Percentiles rank a stretch among this genome's conserved stretches.
phyloP scores from a whole-genome alignment of 2,113 vertebrate genomes.

The Gymnobelideus leadbeateri region DNA sequence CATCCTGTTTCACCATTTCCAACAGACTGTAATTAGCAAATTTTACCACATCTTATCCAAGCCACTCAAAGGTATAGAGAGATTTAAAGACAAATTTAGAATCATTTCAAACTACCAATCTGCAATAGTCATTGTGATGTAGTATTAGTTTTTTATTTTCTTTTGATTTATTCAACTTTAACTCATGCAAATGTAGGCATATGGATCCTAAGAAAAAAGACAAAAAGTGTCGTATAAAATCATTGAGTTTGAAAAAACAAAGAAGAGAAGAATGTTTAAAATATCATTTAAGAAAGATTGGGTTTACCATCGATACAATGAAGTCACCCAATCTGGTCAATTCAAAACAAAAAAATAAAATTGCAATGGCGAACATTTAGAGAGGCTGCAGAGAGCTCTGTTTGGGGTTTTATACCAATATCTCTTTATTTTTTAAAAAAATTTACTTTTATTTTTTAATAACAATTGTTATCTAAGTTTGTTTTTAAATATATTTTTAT shows the following conservation, averaged over 20 bases:
- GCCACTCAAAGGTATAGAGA: neutral
- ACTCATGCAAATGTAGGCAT: neutral
- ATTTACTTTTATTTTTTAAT: neutral
- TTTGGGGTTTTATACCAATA: neutral
- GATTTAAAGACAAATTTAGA: constrained; percentile 43
- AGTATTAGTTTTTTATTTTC: neutral
- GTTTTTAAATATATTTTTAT: neutral
- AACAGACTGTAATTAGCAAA: constrained; percentile 14
- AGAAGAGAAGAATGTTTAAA: constrained; percentile 32
- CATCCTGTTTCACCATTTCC: neutral
- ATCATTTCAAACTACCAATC: constrained; percentile 57
- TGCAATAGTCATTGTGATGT: neutral
- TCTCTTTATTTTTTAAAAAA: neutral
- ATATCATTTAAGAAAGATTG: neutral
- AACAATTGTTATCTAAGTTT: neutral
- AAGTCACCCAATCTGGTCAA: neutral
- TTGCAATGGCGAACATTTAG: no score
- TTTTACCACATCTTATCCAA: constrained; percentile 5
- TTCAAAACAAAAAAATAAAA: neutral
- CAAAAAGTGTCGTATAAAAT: neutral
- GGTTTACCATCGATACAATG: neutral
- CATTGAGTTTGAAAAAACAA: constrained; percentile 19
- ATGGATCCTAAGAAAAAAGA: constrained; percentile 10
- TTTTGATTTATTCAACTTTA: neutral
- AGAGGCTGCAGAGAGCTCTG: neutral